Base-by-base conservation (phyloP, 2,113 vertebrate species). In the Stigmatopora nigra region DNA sequence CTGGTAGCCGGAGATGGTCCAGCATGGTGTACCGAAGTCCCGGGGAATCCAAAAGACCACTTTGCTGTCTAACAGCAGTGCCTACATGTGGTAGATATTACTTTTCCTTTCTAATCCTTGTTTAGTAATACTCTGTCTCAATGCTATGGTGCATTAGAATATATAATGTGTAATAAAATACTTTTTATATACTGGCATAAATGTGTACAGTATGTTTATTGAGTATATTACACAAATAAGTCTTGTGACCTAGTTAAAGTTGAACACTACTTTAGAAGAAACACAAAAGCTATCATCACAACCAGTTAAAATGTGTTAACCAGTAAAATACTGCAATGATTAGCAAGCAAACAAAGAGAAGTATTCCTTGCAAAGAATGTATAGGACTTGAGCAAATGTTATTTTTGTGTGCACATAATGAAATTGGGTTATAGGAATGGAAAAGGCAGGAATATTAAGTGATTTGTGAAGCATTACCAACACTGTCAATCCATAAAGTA, bases 221-320 rank as follows among this genome's bases (percentile, higher is more conserved):
- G n/a, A 31, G 25, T 31, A 31, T 31, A 31, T 31, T 31, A 31
- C 25, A 31, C 25, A 31, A 31, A 31, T 31, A 31, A 31, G 25
- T 31, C 25, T 31, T 31, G 25, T 31, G 25, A 31, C 25, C 25
- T 31, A 31, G 25, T 31, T 31, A 56, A 67, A 71, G 63, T 73
- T 57, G 20, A 78, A 64, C 72, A 49, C 1, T 1, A 61, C 56
- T 52, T 45, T 48, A 49, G 52, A 73, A 67, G 61, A 41, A 51
- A 67, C 52, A 35, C 63, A 66, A 51, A 45, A 63, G 35, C 51
- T 31, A 64, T 19, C 38, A 64, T 19, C 38, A 70, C 36, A 17
- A 16, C 8, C 59, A 13, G 51, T 64, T 51, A 61, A 68, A 38
- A 63, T 49, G 64, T 75, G 67, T 69, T 63, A 61, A 64, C 69